These are phyloP conservation scores for Coelopa frigida DNA, from an alignment of 1,140 invertebrate genomes.

Conservation along the genomic window DNA sequence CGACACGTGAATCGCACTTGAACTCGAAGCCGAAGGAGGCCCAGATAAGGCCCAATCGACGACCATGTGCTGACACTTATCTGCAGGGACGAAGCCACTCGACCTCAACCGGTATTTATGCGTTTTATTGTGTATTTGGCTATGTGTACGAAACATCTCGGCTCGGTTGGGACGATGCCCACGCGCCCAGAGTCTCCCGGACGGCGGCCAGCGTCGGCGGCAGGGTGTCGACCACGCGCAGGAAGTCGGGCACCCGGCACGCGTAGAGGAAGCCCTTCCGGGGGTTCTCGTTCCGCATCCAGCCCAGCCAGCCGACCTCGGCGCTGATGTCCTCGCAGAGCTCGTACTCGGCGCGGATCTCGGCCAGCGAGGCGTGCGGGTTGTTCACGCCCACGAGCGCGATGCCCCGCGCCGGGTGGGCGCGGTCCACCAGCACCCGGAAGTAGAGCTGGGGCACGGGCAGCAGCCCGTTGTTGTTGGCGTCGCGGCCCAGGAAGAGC, in stretches of 20 bases:
- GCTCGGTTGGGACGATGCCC: too few relatives aligned
- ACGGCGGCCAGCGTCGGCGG: conserved; percentile 17
- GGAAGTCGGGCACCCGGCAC: conserved; percentile 55
- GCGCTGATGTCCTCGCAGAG: conserved; percentile 49
- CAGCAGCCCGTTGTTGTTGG: conserved; percentile 30
- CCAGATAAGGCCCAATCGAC: too few relatives aligned
- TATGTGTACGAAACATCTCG: too few relatives aligned
- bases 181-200: conserved; percentile 5
- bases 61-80: too few relatives aligned
- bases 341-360: conserved; percentile 39
- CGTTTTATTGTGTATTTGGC: too few relatives aligned
- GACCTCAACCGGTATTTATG: too few relatives aligned
- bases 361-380: conserved; percentile 42
- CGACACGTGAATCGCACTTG: too few relatives aligned
- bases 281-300: conserved; percentile 45
- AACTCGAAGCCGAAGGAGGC: too few relatives aligned
- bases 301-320: conserved; percentile 47
- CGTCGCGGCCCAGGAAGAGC: conserved; percentile 46
- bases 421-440: conserved; percentile 51
- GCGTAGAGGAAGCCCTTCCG: conserved; percentile 56
- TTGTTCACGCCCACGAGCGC: conserved; percentile 55
- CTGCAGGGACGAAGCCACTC: too few relatives aligned
- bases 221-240: conserved; percentile 45
- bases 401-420: conserved; percentile 37
- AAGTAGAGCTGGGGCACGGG: conserved; percentile 52